Evolutionary conservation across 2,888 invertebrate genomes (phyloP).

Genomic region (Harpalus rufipes): DNA sequence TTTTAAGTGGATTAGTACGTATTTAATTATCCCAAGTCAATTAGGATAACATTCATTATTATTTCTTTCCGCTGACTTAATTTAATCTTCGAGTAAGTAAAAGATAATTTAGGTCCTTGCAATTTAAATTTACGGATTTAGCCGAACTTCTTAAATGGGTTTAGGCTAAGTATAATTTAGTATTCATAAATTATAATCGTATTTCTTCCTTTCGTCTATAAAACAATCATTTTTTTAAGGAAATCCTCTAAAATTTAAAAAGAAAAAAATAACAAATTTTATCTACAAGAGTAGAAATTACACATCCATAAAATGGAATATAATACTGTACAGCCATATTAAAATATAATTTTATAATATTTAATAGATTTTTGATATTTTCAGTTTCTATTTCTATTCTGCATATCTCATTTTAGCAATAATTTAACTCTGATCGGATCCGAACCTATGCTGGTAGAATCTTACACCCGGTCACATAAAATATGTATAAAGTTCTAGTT

Average conservation of each 20-base stretch:
- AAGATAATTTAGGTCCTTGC: slow-evolving; percentile 33
- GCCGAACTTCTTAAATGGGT: slow-evolving; percentile 42
- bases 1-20: slow-evolving; percentile 23
- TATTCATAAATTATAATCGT: slow-evolving; percentile 39
- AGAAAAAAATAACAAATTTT: background rate
- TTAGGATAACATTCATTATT: slow-evolving; percentile 48
- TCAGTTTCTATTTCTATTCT: no score
- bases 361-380: no score
- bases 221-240: slow-evolving; percentile 1
- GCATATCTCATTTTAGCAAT: no score
- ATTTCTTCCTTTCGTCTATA: slow-evolving; percentile 8
- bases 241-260: background rate
- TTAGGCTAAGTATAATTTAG: slow-evolving; percentile 36
- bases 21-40: slow-evolving; percentile 29
- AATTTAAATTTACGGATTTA: slow-evolving; percentile 46
- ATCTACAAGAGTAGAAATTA: no score
- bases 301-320: no score
- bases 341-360: no score
- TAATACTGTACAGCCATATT: no score
- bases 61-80: slow-evolving; percentile 30
- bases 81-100: slow-evolving; percentile 38
- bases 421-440: no score
- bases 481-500: no score
- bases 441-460: no score
- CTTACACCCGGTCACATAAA: no score